A percentile compares a stretch with the other conserved stretches of the same genome.
Conservation (phyloP, 2,113 vertebrate species). For the Lepisosteus oculatus region DNA sequence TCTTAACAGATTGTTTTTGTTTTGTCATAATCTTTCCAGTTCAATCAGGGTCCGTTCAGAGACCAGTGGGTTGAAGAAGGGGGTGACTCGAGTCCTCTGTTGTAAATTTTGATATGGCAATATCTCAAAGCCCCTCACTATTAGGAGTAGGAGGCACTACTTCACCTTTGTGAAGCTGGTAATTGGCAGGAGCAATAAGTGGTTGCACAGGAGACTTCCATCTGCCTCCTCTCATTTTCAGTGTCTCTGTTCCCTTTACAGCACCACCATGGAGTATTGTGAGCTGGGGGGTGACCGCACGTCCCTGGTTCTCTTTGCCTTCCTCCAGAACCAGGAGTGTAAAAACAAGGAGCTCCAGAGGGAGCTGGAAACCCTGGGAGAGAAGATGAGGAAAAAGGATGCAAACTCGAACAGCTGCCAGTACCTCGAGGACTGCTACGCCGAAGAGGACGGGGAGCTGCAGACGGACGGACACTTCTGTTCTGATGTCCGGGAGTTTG, state of each 20-base stretch:
- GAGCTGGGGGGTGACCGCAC: background rate
- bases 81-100: no score
- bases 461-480: constrained; percentile 53
- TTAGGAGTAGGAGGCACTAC: no score
- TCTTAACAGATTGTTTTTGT: no score
- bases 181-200: no score
- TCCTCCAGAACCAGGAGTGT: constrained; percentile 45
- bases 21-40: no score
- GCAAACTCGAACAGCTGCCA: constrained; percentile 7
- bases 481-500: background rate
- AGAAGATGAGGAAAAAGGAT: background rate
- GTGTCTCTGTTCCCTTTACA: background rate
- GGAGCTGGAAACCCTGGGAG: constrained; percentile 32
- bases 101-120: no score
- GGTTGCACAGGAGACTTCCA: background rate
- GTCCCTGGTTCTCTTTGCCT: constrained; percentile 47
- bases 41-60: no score
- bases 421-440: background rate
- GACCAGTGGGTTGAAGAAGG: no score
- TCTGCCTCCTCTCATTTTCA: background rate
- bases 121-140: no score
- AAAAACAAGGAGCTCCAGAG: background rate
- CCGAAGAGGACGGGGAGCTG: constrained; percentile 37
- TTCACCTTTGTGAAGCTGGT: no score
- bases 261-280: background rate